Evolutionary conservation across 2,797 vertebrate genomes (phyloP), one percentile per base, ranked within the genome.

Genomic region (Tachyglossus aculeatus): DNA sequence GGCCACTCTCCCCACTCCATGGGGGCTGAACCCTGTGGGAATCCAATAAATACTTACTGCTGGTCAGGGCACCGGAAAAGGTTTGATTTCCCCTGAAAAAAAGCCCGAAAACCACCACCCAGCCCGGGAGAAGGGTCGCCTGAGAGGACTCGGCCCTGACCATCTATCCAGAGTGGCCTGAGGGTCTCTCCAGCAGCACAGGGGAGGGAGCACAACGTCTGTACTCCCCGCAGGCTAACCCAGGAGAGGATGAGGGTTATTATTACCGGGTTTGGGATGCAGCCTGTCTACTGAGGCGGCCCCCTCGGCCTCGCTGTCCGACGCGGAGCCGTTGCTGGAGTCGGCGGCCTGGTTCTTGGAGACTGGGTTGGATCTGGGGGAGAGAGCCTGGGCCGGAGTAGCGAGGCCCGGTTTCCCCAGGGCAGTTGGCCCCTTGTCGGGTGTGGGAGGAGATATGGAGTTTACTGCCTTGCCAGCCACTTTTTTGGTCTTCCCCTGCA

Each of bases 241-340:
- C 22, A 45, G 43, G 10, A 29, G 16, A 47, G 25, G 21, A 11
- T n/a, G n/a, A 10, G 32, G 24, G 12, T 21, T 16, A n/a, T 34
- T 31, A 80, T 87, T 11, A 87, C 85, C 80, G 54, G 71, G 50
- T 15, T 40, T 78, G 53, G 56, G 34, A 5, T 56, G 1, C 4
- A 45, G 11, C 41, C 38, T 2, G 1, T 15, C 19, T 18, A 22
- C 45, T 0, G 6, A 44, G 51, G 60, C 3, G 1, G 69, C 38
- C 22, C 60, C 19, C 7, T 72, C 67, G 37, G 76, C 67, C 24
- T 81, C 61, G 1, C 67, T 79, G 67, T 81, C 69, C 15, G 75
- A 72, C 47, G 36, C 63, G 54, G 77, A 48, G 11, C 44, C 12
- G 9, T 29, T 53, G 67, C 55, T 72, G 1, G 16, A 69, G 41